Conservation (phyloP, 2,113 vertebrate genomes). For the Meleagris gallopavo region DNA sequence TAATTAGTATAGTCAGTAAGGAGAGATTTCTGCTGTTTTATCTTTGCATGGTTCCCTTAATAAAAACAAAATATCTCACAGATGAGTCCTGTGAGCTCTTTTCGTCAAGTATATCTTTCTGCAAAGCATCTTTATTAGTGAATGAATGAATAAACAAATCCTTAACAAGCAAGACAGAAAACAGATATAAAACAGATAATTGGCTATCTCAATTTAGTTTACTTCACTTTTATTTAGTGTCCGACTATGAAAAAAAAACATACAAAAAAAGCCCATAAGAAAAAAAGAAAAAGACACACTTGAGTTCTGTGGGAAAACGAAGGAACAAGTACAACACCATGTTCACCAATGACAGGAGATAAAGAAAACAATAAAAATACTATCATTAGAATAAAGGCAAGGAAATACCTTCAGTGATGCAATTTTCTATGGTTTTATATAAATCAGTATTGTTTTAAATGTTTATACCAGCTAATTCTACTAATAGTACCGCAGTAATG, state of each 20-base stretch:
- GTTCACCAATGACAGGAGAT: background rate
- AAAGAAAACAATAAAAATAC: background rate
- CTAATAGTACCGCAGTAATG: background rate
- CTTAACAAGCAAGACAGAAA: background rate
- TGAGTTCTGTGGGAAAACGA: background rate
- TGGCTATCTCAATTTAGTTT: background rate
- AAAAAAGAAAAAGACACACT: background rate
- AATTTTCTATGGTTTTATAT: background rate
- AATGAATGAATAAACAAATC: slow-evolving; percentile 7
- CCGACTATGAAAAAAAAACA: background rate
- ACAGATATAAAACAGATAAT: slow-evolving; percentile 6
- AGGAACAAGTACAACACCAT: background rate
- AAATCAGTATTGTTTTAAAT: background rate
- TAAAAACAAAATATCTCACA: slow-evolving; percentile 24
- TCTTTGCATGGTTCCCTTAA: background rate
- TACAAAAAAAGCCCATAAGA: background rate
- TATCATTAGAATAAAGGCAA: background rate
- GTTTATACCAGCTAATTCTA: background rate
- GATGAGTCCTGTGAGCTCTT: background rate
- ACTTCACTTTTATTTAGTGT: background rate
- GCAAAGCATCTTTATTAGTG: background rate
- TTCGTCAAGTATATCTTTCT: background rate
- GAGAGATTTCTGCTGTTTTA: background rate
- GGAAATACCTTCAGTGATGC: background rate
- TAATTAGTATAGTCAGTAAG: background rate